Conservation (phyloP, 2,888 invertebrate genomes). For the Scaptomyza caliginosa region DNA sequence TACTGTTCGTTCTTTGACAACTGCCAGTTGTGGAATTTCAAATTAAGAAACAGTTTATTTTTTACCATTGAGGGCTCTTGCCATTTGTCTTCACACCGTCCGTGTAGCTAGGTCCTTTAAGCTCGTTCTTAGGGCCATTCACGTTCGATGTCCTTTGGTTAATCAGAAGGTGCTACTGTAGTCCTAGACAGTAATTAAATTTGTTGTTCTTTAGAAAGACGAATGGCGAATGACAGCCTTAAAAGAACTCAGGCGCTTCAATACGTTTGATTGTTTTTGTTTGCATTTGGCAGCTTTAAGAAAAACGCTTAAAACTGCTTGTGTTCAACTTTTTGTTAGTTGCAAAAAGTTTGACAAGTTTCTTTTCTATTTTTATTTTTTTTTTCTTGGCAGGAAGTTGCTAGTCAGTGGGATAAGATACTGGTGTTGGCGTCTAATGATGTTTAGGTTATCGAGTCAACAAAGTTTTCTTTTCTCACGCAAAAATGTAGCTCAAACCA, state of each 20-base stretch:
- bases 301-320: conserved; percentile 29
- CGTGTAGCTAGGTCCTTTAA: not conserved
- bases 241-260: conserved; percentile 20
- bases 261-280: conserved; percentile 28
- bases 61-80: conserved; percentile 25
- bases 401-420: conserved; percentile 24
- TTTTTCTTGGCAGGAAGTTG: conserved; percentile 20
- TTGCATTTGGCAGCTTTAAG: conserved; percentile 24
- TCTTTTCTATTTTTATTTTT: too few relatives aligned
- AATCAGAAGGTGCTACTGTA: conserved; percentile 38
- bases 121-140: not conserved
- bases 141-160: conserved; percentile 30
- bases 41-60: conserved; percentile 73
- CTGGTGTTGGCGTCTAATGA: conserved; percentile 39
- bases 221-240: conserved; percentile 31
- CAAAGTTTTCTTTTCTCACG: conserved; percentile 13
- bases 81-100: conserved; percentile 17
- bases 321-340: conserved; percentile 39
- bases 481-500: not conserved
- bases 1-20: conserved; percentile 64
- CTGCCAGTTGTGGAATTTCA: conserved; percentile 74
- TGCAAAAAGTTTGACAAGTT: conserved; percentile 29
- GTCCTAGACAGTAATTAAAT: conserved; percentile 44
- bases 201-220: conserved; percentile 24
- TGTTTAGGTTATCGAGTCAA: conserved; percentile 27